Conservation (phyloP, 2,113 vertebrate genomes). For the Rousettus leschenaultii region DNA sequence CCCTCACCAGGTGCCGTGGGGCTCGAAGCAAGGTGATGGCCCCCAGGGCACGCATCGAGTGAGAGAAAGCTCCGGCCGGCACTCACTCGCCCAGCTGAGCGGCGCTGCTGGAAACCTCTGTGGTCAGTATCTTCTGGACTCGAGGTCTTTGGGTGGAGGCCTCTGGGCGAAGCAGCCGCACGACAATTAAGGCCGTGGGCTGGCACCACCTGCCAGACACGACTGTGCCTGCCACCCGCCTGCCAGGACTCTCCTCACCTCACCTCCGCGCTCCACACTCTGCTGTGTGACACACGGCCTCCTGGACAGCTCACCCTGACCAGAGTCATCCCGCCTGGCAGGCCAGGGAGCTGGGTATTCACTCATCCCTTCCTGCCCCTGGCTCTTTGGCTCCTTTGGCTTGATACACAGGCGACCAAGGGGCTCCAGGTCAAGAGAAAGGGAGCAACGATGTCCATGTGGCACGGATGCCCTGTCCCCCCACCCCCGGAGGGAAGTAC, state of each 20-base stretch:
- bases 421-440: not conserved
- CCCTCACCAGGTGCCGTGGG: too few relatives aligned
- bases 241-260: not conserved
- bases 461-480: not conserved
- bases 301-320: not conserved
- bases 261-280: not conserved
- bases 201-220: not conserved
- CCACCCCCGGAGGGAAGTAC: too few relatives aligned
- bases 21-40: not conserved
- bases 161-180: not conserved
- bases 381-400: not conserved
- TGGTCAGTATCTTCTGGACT: not conserved
- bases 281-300: not conserved
- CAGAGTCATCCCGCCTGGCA: not conserved
- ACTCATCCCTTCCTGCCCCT: not conserved
- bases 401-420: not conserved
- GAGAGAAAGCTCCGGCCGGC: not conserved
- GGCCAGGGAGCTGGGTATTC: not conserved
- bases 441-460: not conserved
- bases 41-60: not conserved
- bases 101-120: not conserved
- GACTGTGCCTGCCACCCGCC: not conserved
- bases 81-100: not conserved
- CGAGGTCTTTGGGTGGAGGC: not conserved
- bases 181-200: fast-evolving